These are phyloP conservation scores for Peromyscus californicus DNA, from an alignment of 2,113 vertebrate species.

Conservation along the genomic window DNA sequence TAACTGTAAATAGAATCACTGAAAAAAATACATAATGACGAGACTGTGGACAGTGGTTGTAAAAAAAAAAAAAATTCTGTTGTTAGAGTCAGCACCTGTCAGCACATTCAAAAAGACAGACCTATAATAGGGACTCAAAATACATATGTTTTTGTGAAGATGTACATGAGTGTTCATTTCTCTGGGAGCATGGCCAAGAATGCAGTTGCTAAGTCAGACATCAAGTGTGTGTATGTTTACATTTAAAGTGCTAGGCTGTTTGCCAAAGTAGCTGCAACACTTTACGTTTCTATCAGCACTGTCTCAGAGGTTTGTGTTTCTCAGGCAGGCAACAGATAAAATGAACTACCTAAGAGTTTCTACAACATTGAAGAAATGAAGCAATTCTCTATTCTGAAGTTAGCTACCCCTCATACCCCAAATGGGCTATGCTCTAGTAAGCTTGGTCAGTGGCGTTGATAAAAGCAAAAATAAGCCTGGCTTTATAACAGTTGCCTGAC, in stretches of 20 bases:
- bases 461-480: background rate
- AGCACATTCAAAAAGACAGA: background rate
- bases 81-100: background rate
- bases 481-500: background rate
- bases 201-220: background rate
- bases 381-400: background rate
- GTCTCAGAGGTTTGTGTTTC: background rate
- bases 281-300: background rate
- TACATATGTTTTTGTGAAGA: background rate
- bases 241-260: background rate
- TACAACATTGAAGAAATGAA: background rate
- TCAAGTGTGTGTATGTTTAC: background rate
- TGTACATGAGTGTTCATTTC: conserved; percentile 39
- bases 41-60: background rate
- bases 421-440: background rate
- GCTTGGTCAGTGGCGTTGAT: background rate
- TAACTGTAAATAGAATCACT: conserved; percentile 28
- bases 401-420: background rate
- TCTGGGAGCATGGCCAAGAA: background rate
- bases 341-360: background rate
- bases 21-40: background rate
- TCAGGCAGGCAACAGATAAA: background rate
- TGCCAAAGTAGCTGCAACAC: background rate
- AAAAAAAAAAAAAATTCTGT: conserved; percentile 38
- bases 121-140: background rate